Conservation (phyloP, 2,888 invertebrate species). For the Eudemis profundana region DNA sequence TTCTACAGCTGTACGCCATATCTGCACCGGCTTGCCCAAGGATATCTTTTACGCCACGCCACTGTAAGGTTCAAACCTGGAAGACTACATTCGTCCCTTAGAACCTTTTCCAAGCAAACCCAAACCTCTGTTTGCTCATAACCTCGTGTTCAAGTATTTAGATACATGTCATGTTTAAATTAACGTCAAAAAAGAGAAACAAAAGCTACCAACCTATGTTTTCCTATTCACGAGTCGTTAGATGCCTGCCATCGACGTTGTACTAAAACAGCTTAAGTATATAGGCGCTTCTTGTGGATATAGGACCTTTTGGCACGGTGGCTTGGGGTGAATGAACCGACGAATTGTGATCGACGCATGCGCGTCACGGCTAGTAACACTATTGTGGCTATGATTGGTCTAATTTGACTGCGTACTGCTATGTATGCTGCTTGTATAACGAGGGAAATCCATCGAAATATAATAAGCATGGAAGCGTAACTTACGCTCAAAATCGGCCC, state of each 20-base stretch:
- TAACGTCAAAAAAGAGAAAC: conserved; percentile 40
- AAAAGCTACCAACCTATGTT: conserved; percentile 37
- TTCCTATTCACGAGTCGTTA: conserved; percentile 51
- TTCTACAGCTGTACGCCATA: too few relatives aligned
- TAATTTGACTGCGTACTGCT: conserved; percentile 7
- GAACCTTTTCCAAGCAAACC: neutral
- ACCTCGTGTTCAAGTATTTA: conserved; percentile 37
- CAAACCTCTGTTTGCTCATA: conserved; percentile 10
- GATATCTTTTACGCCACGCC: too few relatives aligned
- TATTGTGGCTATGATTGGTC: conserved; percentile 30
- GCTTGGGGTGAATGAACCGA: conserved; percentile 61
- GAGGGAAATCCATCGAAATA: too few relatives aligned
- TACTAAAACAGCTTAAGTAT: neutral
- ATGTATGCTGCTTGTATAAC: too few relatives aligned
- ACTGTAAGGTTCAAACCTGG: conserved; percentile 5
- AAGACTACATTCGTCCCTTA: neutral
- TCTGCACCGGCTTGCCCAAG: too few relatives aligned
- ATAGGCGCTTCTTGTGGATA: neutral
- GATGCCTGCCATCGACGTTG: conserved; percentile 34
- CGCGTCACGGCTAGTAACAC: conserved; percentile 51
- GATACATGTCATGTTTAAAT: conserved; percentile 43
- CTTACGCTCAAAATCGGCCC: too few relatives aligned
- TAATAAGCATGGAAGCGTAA: too few relatives aligned
- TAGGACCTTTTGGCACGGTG: neutral
- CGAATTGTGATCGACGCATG: conserved; percentile 63